Conservation (phyloP, 2,888 invertebrate species). For the Dasypolia templi region DNA sequence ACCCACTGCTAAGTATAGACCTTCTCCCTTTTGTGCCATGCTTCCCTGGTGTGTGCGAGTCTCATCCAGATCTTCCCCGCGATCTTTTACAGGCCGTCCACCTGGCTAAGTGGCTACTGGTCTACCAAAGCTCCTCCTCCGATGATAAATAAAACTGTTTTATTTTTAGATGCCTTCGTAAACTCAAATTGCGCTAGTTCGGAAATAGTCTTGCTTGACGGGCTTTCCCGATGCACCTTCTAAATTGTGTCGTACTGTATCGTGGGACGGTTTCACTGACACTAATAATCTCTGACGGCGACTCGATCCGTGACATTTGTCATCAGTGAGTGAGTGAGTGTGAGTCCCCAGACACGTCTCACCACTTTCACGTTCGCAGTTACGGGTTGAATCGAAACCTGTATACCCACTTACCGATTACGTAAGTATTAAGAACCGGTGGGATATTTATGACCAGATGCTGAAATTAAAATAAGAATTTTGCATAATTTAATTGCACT, state of each 20-base stretch:
- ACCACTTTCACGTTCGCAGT: constrained; percentile 61
- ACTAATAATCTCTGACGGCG: constrained; percentile 61
- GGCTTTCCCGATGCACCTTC: constrained; percentile 9
- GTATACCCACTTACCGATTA: constrained; percentile 51
- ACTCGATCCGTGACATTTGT: constrained; percentile 68
- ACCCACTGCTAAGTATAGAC: too few relatives aligned
- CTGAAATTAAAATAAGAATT: constrained; percentile 26
- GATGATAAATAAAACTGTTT: too few relatives aligned
- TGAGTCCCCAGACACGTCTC: constrained; percentile 45
- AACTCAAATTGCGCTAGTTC: not conserved
- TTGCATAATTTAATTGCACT: constrained; percentile 34
- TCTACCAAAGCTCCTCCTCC: too few relatives aligned
- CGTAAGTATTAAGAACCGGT: constrained; percentile 24
- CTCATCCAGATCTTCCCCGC: too few relatives aligned
- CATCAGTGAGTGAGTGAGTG: constrained; percentile 43
- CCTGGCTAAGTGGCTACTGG: too few relatives aligned
- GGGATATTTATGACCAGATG: constrained; percentile 24
- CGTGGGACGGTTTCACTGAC: constrained; percentile 59
- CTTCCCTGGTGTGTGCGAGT: too few relatives aligned
- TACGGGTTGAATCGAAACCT: constrained; percentile 55
- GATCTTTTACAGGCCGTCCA: too few relatives aligned
- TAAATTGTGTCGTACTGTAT: constrained; percentile 26
- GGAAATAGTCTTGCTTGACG: not conserved
- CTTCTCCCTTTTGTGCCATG: too few relatives aligned
- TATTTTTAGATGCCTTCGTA: not conserved